Percentiles rank a stretch among this genome's conserved stretches.
Conservation (phyloP, 2,888 invertebrate species). For the Acanthacorydalis orientalis region DNA sequence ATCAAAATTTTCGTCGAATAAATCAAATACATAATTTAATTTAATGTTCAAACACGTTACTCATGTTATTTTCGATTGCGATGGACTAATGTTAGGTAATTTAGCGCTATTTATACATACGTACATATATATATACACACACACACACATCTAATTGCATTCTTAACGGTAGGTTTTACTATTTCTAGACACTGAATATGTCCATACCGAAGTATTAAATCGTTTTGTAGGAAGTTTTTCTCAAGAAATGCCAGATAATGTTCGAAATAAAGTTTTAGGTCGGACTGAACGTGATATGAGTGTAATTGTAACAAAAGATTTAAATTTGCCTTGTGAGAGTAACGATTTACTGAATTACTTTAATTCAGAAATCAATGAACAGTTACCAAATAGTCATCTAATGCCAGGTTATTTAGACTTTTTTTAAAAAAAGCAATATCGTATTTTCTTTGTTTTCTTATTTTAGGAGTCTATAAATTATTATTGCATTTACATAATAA, state of each 20-base stretch:
- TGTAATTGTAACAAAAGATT: neutral
- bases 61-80: slow-evolving; percentile 6
- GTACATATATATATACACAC: neutral
- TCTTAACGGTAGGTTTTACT: neutral
- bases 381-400: neutral
- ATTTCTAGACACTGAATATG: neutral
- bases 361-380: neutral
- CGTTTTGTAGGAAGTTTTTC: neutral
- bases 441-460: slow-evolving; percentile 6
- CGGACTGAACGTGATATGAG: neutral
- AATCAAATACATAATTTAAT: too few species aligned
- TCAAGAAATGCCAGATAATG: neutral
- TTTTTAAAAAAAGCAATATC: neutral
- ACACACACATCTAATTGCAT: too few species aligned
- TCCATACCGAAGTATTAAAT: neutral
- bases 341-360: neutral
- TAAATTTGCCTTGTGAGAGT: neutral
- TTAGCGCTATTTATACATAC: neutral
- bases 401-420: neutral
- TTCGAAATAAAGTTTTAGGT: neutral
- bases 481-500: slow-evolving; percentile 56
- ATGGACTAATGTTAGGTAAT: neutral
- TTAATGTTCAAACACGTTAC: neutral
- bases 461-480: slow-evolving; percentile 60
- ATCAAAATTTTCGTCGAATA: too few species aligned